phyloP scores from a whole-genome alignment of 1,140 invertebrate genomes.

The Dinothrombium tinctorium region DNA sequence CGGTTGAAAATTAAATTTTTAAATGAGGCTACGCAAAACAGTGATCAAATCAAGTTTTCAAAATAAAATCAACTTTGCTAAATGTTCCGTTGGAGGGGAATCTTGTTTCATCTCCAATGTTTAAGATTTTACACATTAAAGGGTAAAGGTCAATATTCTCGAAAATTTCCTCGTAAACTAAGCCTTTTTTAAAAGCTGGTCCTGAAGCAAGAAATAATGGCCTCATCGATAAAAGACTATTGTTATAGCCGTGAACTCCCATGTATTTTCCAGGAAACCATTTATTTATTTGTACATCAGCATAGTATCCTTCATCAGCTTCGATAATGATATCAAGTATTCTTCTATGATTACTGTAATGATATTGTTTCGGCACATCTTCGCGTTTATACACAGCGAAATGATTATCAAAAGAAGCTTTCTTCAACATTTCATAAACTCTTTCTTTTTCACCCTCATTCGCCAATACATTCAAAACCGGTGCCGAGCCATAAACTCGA shows the following conservation, averaged over 20 bases:
- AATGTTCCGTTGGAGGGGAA: not conserved
- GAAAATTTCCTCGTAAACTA: constrained; percentile 12
- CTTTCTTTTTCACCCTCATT: constrained; percentile 1
- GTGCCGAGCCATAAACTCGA: constrained; percentile 12
- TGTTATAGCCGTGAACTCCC: constrained; percentile 20
- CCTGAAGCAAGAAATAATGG: no score
- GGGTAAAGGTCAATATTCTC: no score
- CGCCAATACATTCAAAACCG: constrained; percentile 13
- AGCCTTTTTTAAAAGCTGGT: constrained; percentile 21
- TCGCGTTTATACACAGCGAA: constrained; percentile 18
- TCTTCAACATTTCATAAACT: not conserved
- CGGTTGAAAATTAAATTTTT: no score
- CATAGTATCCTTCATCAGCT: no score
- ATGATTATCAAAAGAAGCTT: not conserved
- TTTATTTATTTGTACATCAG: constrained; percentile 5
- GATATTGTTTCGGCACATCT: constrained; percentile 20
- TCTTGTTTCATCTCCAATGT: not conserved
- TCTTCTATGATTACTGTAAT: constrained; percentile 17
- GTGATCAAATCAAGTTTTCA: constrained; percentile 17
- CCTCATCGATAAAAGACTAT: no score
- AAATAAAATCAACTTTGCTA: not conserved
- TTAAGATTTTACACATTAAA: no score
- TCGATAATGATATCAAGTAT: constrained; percentile 8
- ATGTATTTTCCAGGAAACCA: not conserved
- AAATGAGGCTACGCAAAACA: constrained; percentile 17